Percentiles rank a stretch among this genome's conserved stretches.
Conservation (phyloP, 1,140 invertebrate genomes). For the Cotesia chilonis region DNA sequence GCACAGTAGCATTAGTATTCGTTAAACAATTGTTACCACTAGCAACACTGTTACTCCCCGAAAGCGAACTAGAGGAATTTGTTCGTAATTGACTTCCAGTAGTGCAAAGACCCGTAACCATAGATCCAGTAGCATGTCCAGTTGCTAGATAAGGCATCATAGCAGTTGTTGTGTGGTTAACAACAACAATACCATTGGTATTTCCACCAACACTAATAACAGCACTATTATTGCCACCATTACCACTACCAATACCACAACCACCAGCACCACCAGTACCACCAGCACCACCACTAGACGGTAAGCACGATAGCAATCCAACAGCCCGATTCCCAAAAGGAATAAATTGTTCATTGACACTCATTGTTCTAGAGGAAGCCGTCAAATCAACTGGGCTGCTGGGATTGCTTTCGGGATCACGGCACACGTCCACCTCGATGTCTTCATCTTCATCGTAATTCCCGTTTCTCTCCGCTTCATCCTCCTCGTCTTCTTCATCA, state of each 20-base stretch:
- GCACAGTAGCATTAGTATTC: conserved; percentile 51
- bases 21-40: conserved; percentile 47
- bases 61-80: neutral
- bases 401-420: conserved; percentile 56
- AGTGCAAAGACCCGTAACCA: conserved; percentile 50
- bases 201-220: neutral
- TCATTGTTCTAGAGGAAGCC: conserved; percentile 53
- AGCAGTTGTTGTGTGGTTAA: neutral
- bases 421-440: conserved; percentile 59
- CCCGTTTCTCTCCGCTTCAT: conserved; percentile 46
- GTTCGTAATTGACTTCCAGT: conserved; percentile 41
- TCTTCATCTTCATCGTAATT: conserved; percentile 55
- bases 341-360: conserved; percentile 50
- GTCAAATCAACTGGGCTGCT: conserved; percentile 63
- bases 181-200: conserved; percentile 7
- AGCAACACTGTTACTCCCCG: neutral
- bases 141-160: conserved; percentile 41
- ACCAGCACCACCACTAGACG: conserved; percentile 42
- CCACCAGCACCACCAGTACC: conserved; percentile 33
- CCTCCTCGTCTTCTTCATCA: conserved; percentile 43
- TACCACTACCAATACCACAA: conserved; percentile 41
- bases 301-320: conserved; percentile 51
- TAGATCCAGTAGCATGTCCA: conserved; percentile 50
- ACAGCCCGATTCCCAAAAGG: conserved; percentile 47
- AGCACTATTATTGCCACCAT: neutral